Conservation (phyloP, 2,888 invertebrate species). For the Agonopterix arenella region DNA sequence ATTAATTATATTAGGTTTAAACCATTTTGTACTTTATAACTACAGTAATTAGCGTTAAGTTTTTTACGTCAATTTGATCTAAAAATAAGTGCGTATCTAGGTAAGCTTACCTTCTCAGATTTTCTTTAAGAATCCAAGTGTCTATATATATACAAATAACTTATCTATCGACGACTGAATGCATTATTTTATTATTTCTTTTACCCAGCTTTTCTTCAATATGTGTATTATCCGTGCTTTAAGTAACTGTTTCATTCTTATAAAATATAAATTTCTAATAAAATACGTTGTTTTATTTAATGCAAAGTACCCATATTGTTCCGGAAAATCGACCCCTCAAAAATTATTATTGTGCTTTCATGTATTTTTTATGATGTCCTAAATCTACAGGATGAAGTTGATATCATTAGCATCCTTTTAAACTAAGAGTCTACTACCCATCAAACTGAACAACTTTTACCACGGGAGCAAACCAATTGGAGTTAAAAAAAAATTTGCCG, state of each 20-base stretch:
- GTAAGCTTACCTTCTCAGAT: neutral
- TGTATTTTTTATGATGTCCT: too few relatives aligned
- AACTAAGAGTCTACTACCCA: too few relatives aligned
- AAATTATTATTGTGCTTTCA: too few relatives aligned
- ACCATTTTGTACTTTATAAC: conserved; percentile 6
- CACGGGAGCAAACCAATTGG: too few relatives aligned
- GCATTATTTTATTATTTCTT: conserved; percentile 13
- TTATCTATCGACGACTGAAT: neutral
- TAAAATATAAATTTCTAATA: conserved; percentile 52
- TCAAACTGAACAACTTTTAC: too few relatives aligned
- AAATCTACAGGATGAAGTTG: too few relatives aligned
- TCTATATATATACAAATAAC: neutral
- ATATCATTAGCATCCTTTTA: too few relatives aligned
- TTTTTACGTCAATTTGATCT: conserved; percentile 28
- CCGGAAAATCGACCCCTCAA: too few relatives aligned
- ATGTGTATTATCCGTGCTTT: conserved; percentile 43
- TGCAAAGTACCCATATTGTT: too few relatives aligned
- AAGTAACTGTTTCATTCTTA: conserved; percentile 41
- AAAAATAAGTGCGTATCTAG: neutral
- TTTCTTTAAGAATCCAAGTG: neutral
- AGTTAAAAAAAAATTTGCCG: too few relatives aligned
- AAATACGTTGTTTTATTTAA: conserved; percentile 27
- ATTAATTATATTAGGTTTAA: neutral
- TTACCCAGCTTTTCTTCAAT: conserved; percentile 26
- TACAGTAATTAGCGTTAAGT: conserved; percentile 28